Percentiles rank a stretch among this genome's conserved stretches.
Conservation (phyloP, 2,113 vertebrate species). For the Gulo gulo region DNA sequence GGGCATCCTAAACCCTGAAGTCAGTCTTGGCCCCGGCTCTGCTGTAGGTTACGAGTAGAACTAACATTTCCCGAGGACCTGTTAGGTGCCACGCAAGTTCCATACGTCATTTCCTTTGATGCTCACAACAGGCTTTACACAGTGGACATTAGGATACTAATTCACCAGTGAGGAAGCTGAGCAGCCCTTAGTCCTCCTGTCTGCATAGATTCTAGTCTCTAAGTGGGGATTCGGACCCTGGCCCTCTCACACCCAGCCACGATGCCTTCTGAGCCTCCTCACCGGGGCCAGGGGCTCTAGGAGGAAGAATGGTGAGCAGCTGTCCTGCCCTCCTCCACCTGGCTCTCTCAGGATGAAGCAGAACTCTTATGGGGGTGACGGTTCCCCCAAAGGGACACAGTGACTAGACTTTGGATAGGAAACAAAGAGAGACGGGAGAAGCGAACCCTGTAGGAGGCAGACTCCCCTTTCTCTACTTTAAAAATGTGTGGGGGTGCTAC, state of each 20-base stretch:
- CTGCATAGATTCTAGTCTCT: background rate
- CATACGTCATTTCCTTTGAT: background rate
- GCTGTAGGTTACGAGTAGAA: background rate
- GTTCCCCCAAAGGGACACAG: background rate
- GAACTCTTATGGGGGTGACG: background rate
- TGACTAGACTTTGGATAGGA: background rate
- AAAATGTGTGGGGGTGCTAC: background rate
- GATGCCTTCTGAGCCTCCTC: background rate
- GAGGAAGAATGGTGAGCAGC: background rate
- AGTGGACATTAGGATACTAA: background rate
- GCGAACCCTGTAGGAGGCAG: background rate
- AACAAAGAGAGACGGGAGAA: background rate
- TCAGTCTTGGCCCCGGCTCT: background rate
- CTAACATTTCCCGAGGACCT: background rate
- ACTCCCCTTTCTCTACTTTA: background rate
- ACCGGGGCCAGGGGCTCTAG: accelerated
- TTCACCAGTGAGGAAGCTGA: background rate
- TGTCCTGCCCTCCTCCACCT: accelerated
- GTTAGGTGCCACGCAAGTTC: background rate
- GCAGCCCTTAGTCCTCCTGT: background rate
- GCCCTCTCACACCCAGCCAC: background rate
- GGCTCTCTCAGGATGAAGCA: background rate
- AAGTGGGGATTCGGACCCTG: background rate
- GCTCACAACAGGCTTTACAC: background rate
- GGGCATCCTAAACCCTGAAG: background rate